Evolutionary conservation across 2,797 vertebrate species (phyloP).

Genomic region (Heliangelus exortis): DNA sequence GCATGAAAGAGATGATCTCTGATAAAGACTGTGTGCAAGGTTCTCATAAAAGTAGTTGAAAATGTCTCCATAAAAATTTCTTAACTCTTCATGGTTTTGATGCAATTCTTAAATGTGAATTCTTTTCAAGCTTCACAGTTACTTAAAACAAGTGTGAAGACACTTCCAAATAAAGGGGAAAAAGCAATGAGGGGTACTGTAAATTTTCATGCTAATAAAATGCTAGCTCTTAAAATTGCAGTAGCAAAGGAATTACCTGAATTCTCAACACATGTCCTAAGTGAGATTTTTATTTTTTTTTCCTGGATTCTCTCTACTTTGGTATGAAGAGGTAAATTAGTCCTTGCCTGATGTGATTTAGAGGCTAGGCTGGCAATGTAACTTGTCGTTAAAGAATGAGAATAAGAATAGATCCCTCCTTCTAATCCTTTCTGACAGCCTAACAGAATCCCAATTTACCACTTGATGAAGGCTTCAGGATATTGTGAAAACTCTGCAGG

Average conservation of each 20-base stretch:
- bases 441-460: constrained; percentile 68
- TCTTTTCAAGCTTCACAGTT: background rate
- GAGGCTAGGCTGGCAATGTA: constrained; percentile 53
- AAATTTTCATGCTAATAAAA: constrained; percentile 7
- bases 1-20: background rate
- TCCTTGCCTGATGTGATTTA: constrained; percentile 63
- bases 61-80: background rate
- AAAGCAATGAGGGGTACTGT: background rate
- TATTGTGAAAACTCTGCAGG: constrained; percentile 55
- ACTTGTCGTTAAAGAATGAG: constrained; percentile 59
- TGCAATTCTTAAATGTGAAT: background rate
- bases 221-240: background rate
- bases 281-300: background rate
- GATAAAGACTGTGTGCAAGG: background rate
- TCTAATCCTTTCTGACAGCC: constrained; percentile 61
- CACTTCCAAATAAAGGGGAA: background rate
- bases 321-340: constrained; percentile 50
- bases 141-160: background rate
- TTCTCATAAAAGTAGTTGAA: background rate
- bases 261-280: background rate
- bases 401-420: constrained; percentile 55
- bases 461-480: constrained; percentile 62
- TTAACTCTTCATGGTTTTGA: background rate
- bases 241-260: background rate
- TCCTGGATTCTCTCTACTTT: constrained; percentile 16